Percentiles rank a stretch among this genome's conserved stretches.
phyloP scores from a whole-genome alignment of 2,797 vertebrate species.

The Tragopan temminckii region DNA sequence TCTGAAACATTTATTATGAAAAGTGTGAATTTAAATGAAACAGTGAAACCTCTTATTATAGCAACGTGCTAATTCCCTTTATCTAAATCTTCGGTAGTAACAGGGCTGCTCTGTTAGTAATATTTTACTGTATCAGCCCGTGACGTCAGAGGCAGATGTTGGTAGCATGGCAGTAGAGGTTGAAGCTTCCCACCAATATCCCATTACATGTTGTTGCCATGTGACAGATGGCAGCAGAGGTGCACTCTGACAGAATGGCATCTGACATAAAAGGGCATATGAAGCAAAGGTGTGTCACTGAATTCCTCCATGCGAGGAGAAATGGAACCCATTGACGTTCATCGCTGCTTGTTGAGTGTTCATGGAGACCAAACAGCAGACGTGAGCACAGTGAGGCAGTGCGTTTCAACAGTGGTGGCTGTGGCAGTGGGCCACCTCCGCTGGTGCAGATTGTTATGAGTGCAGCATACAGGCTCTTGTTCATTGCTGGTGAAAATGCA shows the following conservation, averaged over 20 bases:
- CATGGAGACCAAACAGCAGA: background rate
- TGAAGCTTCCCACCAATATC: background rate
- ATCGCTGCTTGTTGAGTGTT: background rate
- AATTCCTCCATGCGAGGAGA: background rate
- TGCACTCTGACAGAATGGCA: background rate
- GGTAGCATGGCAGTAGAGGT: background rate
- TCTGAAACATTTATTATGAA: background rate
- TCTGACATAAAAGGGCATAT: background rate
- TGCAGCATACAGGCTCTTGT: background rate
- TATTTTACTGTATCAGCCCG: background rate
- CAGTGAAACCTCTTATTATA: background rate
- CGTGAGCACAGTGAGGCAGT: background rate
- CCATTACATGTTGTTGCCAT: background rate
- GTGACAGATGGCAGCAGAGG: background rate
- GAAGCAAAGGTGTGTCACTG: background rate
- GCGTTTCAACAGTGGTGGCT: background rate
- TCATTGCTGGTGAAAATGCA: background rate
- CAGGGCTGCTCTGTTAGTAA: background rate
- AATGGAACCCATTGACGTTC: background rate
- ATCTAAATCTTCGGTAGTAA: background rate
- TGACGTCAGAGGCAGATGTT: background rate
- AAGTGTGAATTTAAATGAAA: background rate
- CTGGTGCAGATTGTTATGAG: background rate
- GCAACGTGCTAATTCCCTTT: background rate
- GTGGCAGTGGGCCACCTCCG: background rate